Conservation (phyloP, 2,113 vertebrate genomes). For the Probosciger aterrimus region DNA sequence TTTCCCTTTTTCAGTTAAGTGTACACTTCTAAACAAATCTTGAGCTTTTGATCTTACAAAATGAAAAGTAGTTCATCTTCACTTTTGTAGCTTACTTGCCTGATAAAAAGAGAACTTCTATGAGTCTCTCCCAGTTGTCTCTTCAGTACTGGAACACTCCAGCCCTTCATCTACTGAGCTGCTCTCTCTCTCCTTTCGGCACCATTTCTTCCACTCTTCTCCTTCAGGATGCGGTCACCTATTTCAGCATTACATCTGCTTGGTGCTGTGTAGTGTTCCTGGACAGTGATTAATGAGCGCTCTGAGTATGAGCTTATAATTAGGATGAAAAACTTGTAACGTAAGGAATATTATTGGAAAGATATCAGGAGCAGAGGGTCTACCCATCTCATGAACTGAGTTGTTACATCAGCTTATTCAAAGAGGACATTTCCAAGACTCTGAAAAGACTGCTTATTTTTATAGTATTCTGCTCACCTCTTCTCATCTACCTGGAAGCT, state of each 20-base stretch:
- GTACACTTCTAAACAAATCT: background rate
- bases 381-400: background rate
- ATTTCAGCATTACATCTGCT: background rate
- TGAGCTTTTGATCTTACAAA: background rate
- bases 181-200: background rate
- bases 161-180: background rate
- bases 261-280: background rate
- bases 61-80: background rate
- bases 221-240: background rate
- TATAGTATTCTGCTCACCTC: background rate
- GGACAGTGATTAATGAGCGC: background rate
- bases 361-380: background rate
- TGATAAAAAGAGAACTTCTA: background rate
- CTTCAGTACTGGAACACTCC: background rate
- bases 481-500: background rate
- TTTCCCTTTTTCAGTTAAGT: background rate
- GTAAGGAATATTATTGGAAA: background rate
- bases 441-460: background rate
- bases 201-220: background rate
- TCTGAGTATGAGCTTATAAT: background rate
- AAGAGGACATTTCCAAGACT: background rate
- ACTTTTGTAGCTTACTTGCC: background rate
- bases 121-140: background rate
- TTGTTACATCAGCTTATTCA: background rate
- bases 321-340: background rate